phyloP scores from a whole-genome alignment of 1,140 invertebrate genomes.

The Nephila pilipes region DNA sequence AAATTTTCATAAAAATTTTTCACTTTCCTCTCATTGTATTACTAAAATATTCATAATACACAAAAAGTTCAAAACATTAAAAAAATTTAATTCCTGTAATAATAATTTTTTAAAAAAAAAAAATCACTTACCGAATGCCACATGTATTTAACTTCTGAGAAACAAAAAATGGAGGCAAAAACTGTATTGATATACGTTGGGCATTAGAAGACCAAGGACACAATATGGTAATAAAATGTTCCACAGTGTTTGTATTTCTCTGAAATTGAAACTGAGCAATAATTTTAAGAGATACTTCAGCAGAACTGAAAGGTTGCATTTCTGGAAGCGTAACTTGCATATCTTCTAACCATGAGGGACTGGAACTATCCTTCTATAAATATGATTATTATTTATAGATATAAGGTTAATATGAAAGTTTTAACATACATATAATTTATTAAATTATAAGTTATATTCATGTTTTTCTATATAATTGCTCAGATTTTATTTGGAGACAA shows the following conservation, averaged over 20 bases:
- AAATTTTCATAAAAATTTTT: no score
- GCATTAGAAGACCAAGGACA: conserved; percentile 39
- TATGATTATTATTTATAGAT: neutral
- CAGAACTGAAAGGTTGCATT: conserved; percentile 87
- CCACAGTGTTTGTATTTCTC: conserved; percentile 85
- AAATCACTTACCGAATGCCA: conserved; percentile 86
- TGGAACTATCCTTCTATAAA: neutral
- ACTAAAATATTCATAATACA: no score
- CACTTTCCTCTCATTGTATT: no score
- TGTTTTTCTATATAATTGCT: no score
- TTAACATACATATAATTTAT: neutral
- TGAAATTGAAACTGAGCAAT: conserved; percentile 88
- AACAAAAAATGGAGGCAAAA: conserved; percentile 90
- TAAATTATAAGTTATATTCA: no score
- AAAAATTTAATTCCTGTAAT: no score
- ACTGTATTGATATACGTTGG: conserved; percentile 85
- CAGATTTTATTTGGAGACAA: neutral
- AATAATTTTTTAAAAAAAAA: neutral
- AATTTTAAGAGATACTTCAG: conserved; percentile 85
- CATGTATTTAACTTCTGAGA: conserved; percentile 91
- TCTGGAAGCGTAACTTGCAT: conserved; percentile 82
- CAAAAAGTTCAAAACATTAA: no score
- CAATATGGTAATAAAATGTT: conserved; percentile 86
- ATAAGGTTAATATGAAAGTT: neutral
- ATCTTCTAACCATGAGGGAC: neutral